Evolutionary conservation across 2,113 vertebrate species (phyloP).

Genomic region (Spheniscus mendiculus): DNA sequence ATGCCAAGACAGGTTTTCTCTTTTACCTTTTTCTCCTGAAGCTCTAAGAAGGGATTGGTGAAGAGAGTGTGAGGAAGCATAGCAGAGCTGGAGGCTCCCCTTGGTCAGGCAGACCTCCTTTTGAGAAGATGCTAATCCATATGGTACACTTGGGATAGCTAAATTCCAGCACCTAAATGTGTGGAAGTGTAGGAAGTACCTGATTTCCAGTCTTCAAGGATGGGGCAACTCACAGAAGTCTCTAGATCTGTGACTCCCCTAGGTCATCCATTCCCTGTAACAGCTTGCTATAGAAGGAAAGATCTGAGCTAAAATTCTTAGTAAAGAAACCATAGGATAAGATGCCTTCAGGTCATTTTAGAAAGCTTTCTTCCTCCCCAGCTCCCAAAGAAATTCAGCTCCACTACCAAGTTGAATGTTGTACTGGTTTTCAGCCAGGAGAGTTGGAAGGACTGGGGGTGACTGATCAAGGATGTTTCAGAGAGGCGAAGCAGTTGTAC

Average conservation of each 20-base stretch:
- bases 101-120: not conserved
- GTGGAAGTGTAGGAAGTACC: not conserved
- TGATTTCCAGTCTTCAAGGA: not conserved
- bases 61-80: not conserved
- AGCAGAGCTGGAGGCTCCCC: not conserved
- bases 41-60: not conserved
- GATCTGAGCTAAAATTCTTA: not conserved
- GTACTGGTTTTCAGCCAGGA: not conserved
- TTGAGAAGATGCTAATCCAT: not conserved
- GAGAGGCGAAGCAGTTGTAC: not conserved
- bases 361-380: not conserved
- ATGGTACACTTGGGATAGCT: not conserved
- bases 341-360: not conserved
- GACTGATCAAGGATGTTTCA: not conserved
- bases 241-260: not conserved
- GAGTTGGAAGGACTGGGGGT: not conserved
- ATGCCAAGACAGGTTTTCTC: not conserved
- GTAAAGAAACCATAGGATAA: not conserved
- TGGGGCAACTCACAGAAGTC: not conserved
- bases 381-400: not conserved
- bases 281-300: not conserved
- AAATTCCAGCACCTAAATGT: too few relatives aligned
- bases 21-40: not conserved
- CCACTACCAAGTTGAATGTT: not conserved
- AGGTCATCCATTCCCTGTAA: not conserved